These are phyloP conservation scores for Hipposideros armiger DNA, from an alignment of 2,113 vertebrate species.

Conservation along the genomic window DNA sequence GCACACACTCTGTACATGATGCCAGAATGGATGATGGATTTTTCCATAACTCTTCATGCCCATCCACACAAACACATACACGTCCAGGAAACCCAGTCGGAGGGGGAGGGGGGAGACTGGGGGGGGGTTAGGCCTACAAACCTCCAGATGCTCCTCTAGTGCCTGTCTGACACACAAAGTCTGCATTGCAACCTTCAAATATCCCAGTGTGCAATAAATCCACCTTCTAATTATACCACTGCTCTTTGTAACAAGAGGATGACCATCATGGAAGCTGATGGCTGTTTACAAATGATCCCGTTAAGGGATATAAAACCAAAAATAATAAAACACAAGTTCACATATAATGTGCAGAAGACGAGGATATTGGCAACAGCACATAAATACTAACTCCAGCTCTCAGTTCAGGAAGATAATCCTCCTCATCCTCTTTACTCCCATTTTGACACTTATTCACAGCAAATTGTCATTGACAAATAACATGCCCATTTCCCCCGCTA, in stretches of 20 bases:
- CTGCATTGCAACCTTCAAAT: background rate
- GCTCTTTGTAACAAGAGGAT: background rate
- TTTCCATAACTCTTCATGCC: background rate
- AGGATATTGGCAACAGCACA: slow-evolving; percentile 1
- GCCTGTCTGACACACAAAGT: background rate
- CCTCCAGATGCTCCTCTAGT: background rate
- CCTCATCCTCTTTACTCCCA: background rate
- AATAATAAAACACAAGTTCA: slow-evolving; percentile 62
- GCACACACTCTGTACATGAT: background rate
- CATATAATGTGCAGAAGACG: slow-evolving; percentile 41
- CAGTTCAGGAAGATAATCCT: slow-evolving; percentile 31
- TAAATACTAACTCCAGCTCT: slow-evolving; percentile 51
- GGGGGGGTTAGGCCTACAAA: background rate
- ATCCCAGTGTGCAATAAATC: background rate
- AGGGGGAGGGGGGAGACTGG: no score
- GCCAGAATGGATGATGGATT: background rate
- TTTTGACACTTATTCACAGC: background rate
- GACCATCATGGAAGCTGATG: background rate
- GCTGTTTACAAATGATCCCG: slow-evolving; percentile 36
- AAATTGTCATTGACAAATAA: background rate
- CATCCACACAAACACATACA: background rate
- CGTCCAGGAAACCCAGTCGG: background rate
- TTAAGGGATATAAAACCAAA: slow-evolving; percentile 66
- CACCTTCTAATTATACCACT: background rate
- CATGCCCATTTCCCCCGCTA: background rate